Conservation (phyloP, 2,888 invertebrate genomes). For the Rosalia funebris region DNA sequence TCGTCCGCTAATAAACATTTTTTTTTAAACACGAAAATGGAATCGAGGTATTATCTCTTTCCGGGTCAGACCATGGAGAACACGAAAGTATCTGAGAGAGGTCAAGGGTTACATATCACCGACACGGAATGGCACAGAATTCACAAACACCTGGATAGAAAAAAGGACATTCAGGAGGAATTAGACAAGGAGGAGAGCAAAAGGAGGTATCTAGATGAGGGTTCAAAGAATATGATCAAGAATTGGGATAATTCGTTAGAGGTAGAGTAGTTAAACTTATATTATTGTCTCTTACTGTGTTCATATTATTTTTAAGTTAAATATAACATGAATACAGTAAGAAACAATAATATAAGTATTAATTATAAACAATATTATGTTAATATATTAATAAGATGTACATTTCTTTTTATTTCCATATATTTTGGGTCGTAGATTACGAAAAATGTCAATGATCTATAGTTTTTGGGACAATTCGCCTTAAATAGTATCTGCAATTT, state of each 20-base stretch:
- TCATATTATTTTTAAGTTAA: too few species aligned
- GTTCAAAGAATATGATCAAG: constrained; percentile 62
- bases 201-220: constrained; percentile 60
- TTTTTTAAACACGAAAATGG: too few species aligned
- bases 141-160: constrained; percentile 56
- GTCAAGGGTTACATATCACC: constrained; percentile 57
- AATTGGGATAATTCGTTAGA: constrained; percentile 64
- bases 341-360: too few species aligned
- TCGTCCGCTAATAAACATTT: neutral
- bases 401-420: too few species aligned
- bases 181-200: constrained; percentile 60
- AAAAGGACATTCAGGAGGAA: constrained; percentile 50
- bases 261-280: constrained; percentile 45
- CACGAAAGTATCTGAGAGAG: constrained; percentile 56
- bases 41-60: constrained; percentile 57
- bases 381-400: too few species aligned
- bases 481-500: too few species aligned
- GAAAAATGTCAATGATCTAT: too few species aligned
- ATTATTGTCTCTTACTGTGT: too few species aligned
- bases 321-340: too few species aligned
- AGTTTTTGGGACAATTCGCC: too few species aligned
- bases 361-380: too few species aligned
- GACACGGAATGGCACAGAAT: constrained; percentile 55
- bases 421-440: too few species aligned
- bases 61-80: constrained; percentile 56